Percentiles rank a stretch among this genome's conserved stretches.
Evolutionary conservation across 1,140 invertebrate genomes (phyloP).

Genomic region (Babylonia areolata): DNA sequence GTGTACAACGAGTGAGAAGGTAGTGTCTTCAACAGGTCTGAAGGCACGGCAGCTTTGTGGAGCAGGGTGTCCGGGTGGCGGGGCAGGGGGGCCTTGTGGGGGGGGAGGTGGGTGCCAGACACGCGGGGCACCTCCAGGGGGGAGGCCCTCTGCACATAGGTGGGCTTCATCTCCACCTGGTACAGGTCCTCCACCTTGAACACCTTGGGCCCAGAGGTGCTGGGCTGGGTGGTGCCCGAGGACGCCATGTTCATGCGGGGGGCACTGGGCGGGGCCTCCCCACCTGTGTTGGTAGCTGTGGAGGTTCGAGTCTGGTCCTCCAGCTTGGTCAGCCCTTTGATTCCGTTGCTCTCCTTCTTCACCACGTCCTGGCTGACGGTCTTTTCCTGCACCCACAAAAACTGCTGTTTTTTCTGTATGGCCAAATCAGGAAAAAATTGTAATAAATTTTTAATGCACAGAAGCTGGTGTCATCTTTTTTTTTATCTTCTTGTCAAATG

Average conservation of each 20-base stretch:
- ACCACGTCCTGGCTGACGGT: neutral
- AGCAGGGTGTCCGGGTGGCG: neutral
- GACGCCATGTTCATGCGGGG: neutral
- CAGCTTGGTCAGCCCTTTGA: neutral
- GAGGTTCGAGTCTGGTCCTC: neutral
- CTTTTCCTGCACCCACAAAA: neutral
- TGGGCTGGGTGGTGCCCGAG: neutral
- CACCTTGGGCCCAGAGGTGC: neutral
- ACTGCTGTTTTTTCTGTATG: too few relatives aligned
- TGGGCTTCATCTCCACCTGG: neutral
- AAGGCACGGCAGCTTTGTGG: neutral
- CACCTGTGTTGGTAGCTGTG: neutral
- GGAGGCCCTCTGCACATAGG: neutral
- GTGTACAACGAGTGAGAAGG: neutral
- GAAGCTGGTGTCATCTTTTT: too few relatives aligned
- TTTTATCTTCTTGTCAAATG: too few relatives aligned
- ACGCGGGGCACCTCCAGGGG: constrained; percentile 37
- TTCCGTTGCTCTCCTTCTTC: neutral
- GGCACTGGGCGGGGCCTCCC: neutral
- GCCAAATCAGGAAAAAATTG: too few relatives aligned
- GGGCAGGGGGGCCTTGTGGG: neutral
- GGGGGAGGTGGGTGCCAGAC: constrained; percentile 25
- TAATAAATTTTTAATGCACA: too few relatives aligned
- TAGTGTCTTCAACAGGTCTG: too few relatives aligned
- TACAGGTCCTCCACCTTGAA: constrained; percentile 33